Evolutionary conservation across 2,113 vertebrate species (phyloP).

Genomic region (Willisornis vidua): DNA sequence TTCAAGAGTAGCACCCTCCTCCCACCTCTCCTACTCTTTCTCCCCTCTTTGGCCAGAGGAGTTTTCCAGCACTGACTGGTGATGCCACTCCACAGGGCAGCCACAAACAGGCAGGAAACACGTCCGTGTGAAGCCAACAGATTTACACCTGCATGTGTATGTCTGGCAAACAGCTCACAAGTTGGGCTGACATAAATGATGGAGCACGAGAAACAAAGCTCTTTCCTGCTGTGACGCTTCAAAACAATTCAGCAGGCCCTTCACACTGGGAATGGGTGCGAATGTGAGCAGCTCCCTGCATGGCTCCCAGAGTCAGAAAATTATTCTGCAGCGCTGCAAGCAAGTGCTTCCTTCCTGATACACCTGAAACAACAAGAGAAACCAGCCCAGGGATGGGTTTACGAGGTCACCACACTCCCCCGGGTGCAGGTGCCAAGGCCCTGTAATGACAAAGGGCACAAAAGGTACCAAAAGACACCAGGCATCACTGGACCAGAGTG

Average conservation of each 20-base stretch:
- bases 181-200: neutral
- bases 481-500: neutral
- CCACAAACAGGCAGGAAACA: fast-evolving
- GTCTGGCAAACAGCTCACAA: neutral
- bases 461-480: neutral
- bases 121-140: neutral
- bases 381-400: neutral
- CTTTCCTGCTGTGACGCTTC: neutral
- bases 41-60: neutral
- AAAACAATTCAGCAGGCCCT: neutral
- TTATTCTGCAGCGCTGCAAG: neutral
- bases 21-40: neutral
- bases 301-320: neutral
- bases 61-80: neutral
- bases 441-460: neutral
- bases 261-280: neutral
- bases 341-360: neutral
- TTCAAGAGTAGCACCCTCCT: neutral
- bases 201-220: neutral
- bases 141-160: fast-evolving
- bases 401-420: neutral
- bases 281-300: fast-evolving
- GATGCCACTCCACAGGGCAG: neutral
- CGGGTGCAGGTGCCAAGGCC: neutral
- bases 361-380: neutral